Conservation (phyloP, 64 coral and sea anemone species). For the Montipora sp. region DNA sequence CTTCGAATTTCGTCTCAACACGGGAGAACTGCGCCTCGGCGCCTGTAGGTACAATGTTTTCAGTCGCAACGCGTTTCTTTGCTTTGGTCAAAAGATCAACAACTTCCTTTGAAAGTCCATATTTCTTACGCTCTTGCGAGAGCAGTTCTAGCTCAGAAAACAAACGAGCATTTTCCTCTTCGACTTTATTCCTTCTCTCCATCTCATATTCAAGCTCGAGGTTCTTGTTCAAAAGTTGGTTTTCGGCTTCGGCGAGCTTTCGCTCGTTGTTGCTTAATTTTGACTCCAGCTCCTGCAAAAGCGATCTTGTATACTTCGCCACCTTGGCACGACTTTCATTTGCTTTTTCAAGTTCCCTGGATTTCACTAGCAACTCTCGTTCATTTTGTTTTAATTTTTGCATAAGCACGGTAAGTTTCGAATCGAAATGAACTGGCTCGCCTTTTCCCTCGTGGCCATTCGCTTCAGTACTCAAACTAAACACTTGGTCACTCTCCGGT, state of each 20-base stretch:
- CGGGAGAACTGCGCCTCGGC: conserved; percentile 37
- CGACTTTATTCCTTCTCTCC: conserved; percentile 69
- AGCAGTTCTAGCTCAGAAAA: conserved; percentile 57
- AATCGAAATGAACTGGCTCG: conserved; percentile 46
- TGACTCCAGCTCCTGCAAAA: conserved; percentile 92
- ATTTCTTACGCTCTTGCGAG: conserved; percentile 56
- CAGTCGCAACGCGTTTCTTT: conserved; percentile 51
- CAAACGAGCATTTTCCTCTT: conserved; percentile 78
- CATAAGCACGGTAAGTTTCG: conserved; percentile 64
- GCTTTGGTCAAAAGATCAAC: conserved; percentile 73
- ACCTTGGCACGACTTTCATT: conserved; percentile 99
- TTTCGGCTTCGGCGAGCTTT: conserved; percentile 78
- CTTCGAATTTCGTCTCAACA: conserved; percentile 25
- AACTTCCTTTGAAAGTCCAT: conserved; percentile 69
- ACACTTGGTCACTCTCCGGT: conserved; percentile 66
- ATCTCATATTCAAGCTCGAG: conserved; percentile 82
- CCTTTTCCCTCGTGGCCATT: conserved; percentile 31
- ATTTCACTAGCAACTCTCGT: conserved; percentile 80
- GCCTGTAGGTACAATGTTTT: conserved; percentile 38
- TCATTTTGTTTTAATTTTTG: conserved; percentile 86
- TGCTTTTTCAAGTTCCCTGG: conserved; percentile 93
- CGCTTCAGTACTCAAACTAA: conserved; percentile 34
- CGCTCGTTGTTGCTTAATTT: conserved; percentile 89
- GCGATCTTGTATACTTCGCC: conserved; percentile 92
- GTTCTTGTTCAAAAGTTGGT: conserved; percentile 81